These are phyloP conservation scores for Apistogramma diplotaenia DNA, from an alignment of 2,113 vertebrate genomes.

Conservation along the genomic window DNA sequence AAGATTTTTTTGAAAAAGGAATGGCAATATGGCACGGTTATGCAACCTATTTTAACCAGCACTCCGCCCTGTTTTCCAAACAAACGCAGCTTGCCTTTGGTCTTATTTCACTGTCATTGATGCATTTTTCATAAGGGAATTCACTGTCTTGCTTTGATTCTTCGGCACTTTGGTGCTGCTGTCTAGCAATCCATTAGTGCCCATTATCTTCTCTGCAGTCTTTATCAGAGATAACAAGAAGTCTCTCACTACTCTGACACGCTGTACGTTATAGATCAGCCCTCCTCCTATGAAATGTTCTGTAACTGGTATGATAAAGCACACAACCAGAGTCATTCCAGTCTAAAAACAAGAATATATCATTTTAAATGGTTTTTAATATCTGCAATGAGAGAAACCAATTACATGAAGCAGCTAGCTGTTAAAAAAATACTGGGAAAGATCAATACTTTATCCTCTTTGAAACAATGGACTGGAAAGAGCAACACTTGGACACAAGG, in stretches of 20 bases:
- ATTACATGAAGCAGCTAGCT: background rate
- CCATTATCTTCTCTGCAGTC: conserved; percentile 41
- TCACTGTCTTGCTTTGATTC: conserved; percentile 56
- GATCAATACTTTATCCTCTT: too few species aligned
- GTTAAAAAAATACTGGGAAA: too few species aligned
- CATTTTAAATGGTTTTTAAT: too few species aligned
- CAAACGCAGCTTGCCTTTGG: conserved; percentile 64
- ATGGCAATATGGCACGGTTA: conserved; percentile 32
- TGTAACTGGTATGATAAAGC: background rate
- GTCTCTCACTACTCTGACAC: background rate
- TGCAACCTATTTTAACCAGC: conserved; percentile 36
- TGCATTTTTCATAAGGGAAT: conserved; percentile 71
- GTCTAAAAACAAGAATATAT: background rate
- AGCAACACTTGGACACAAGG: too few species aligned
- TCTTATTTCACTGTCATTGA: conserved; percentile 58
- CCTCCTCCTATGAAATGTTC: background rate
- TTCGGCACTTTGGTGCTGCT: conserved; percentile 38
- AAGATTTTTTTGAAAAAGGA: background rate
- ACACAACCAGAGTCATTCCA: background rate
- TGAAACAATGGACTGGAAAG: too few species aligned
- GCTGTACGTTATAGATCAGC: background rate
- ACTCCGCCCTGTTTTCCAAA: conserved; percentile 15
- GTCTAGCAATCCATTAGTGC: conserved; percentile 56
- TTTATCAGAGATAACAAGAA: conserved; percentile 29
- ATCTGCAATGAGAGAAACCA: background rate